phyloP scores from a whole-genome alignment of 2,113 vertebrate species.

The Phalacrocorax aristotelis region DNA sequence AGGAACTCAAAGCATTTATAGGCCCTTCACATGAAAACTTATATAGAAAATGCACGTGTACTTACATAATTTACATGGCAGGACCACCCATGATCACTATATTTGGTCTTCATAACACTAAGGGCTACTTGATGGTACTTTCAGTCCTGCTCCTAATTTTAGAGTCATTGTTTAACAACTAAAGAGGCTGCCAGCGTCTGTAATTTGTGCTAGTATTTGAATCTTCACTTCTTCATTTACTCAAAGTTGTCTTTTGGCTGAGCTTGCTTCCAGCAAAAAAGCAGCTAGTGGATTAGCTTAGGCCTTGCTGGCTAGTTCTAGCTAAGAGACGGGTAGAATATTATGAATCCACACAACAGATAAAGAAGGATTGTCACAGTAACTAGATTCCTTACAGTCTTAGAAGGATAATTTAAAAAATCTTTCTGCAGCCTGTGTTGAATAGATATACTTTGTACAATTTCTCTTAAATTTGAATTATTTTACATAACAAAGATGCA shows the following conservation, averaged over 20 bases:
- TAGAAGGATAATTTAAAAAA: not conserved
- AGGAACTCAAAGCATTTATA: not conserved
- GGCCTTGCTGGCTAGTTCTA: not conserved
- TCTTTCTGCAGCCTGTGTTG: not conserved
- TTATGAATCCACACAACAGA: not conserved
- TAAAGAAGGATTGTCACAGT: not conserved
- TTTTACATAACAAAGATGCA: not conserved
- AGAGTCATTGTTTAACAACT: not conserved
- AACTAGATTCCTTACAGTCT: not conserved
- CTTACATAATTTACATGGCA: not conserved
- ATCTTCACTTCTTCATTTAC: not conserved
- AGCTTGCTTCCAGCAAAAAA: not conserved
- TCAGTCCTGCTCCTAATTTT: not conserved
- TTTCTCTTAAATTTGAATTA: constrained; percentile 14
- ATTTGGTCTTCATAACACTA: not conserved
- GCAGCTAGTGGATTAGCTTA: not conserved
- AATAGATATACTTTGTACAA: not conserved
- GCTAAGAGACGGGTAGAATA: not conserved
- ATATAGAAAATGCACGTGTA: not conserved
- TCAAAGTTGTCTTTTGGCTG: not conserved
- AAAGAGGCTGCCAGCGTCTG: not conserved
- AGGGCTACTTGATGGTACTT: not conserved
- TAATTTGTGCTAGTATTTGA: not conserved
- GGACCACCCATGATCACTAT: not conserved
- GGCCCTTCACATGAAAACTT: not conserved